A percentile compares a stretch with the other conserved stretches of the same genome.
These are phyloP conservation scores for Thymallus thymallus DNA, from an alignment of 2,113 vertebrate genomes.

Conservation along the genomic window DNA sequence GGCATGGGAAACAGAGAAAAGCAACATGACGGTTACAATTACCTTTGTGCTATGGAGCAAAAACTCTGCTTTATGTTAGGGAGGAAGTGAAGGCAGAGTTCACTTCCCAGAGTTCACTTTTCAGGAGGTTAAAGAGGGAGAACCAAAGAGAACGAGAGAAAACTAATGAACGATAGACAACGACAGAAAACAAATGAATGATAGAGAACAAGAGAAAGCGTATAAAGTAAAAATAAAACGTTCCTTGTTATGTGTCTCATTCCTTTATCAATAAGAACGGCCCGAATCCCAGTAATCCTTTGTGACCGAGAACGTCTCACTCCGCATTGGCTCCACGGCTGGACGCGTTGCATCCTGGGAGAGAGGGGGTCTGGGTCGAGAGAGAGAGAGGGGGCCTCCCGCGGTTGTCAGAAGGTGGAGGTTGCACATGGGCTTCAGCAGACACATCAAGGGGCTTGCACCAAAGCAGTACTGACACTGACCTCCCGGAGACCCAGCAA, in stretches of 20 bases:
- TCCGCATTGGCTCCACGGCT: slow-evolving; percentile 47
- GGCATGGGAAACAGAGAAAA: slow-evolving; percentile 42
- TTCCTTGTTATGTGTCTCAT: slow-evolving; percentile 33
- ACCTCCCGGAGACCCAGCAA: slow-evolving; percentile 74
- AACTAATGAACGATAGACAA: background rate
- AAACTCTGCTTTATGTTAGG: slow-evolving; percentile 52
- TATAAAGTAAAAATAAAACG: slow-evolving; percentile 27
- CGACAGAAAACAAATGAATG: background rate
- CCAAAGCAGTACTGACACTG: slow-evolving; percentile 78
- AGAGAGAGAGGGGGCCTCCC: slow-evolving; percentile 45
- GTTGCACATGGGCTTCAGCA: slow-evolving; percentile 56
- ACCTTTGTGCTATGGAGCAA: slow-evolving; percentile 30
- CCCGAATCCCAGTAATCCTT: slow-evolving; percentile 52
- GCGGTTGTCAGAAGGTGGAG: slow-evolving; percentile 48
- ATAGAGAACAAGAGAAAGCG: slow-evolving; percentile 22
- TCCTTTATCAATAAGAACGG: slow-evolving; percentile 50
- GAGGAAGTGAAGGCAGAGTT: slow-evolving; percentile 41
- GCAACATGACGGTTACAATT: slow-evolving; percentile 55
- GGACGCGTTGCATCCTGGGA: slow-evolving; percentile 20
- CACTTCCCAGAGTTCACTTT: slow-evolving; percentile 34
- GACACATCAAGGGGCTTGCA: slow-evolving; percentile 68
- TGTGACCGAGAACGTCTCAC: slow-evolving; percentile 62
- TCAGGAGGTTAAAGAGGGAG: background rate
- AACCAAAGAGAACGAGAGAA: background rate
- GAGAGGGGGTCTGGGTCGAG: slow-evolving; percentile 1